Evolutionary conservation across 2,888 invertebrate genomes (phyloP).

Genomic region (Serrognathus titanus): DNA sequence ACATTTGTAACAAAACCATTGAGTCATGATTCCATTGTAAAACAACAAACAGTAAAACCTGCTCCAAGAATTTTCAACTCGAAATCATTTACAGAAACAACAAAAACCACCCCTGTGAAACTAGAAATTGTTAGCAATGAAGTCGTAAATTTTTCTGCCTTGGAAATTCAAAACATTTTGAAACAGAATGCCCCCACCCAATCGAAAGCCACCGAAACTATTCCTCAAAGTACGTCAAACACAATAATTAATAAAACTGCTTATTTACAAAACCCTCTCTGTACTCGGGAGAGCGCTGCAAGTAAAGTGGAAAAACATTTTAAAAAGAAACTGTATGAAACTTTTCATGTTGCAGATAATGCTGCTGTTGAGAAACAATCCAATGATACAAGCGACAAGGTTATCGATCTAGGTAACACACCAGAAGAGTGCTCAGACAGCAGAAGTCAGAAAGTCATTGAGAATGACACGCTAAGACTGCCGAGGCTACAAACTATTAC

Average conservation of each 20-base stretch:
- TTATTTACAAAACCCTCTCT: neutral
- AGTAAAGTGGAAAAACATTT: neutral
- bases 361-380: neutral
- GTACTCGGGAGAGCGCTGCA: too few relatives aligned
- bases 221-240: neutral
- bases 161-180: constrained; percentile 8
- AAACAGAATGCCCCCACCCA: neutral
- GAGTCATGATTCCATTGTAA: neutral
- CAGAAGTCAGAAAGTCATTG: too few relatives aligned
- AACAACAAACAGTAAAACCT: too few relatives aligned
- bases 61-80: too few relatives aligned
- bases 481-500: too few relatives aligned
- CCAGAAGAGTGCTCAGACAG: too few relatives aligned
- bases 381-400: too few relatives aligned
- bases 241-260: neutral
- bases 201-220: neutral
- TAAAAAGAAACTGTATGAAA: neutral
- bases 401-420: too few relatives aligned
- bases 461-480: too few relatives aligned
- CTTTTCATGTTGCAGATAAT: neutral
- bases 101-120: neutral
- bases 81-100: too few relatives aligned
- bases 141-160: constrained; percentile 6
- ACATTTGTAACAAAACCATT: neutral
- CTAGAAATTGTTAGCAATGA: constrained; percentile 11